These are phyloP conservation scores for Cyanoderma ruficeps DNA, from an alignment of 2,113 vertebrate genomes.

Conservation along the genomic window DNA sequence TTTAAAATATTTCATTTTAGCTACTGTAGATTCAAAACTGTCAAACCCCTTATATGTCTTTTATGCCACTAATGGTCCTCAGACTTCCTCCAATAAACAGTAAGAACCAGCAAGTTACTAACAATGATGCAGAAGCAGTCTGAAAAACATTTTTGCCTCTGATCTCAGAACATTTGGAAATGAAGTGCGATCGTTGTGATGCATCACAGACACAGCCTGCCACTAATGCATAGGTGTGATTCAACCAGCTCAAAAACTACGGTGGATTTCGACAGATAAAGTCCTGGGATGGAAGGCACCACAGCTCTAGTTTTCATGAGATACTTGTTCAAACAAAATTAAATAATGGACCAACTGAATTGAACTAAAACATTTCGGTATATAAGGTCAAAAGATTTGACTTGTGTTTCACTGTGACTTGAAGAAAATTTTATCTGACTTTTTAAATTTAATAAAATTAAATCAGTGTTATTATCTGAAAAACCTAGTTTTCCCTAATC, in stretches of 20 bases:
- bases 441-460: background rate
- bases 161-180: background rate
- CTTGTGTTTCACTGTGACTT: background rate
- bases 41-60: background rate
- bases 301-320: background rate
- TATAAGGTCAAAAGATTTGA: background rate
- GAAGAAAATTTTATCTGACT: background rate
- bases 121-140: background rate
- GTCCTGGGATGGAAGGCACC: background rate
- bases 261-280: background rate
- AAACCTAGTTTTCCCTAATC: background rate
- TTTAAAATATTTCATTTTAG: background rate
- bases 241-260: background rate
- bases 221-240: background rate
- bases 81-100: background rate
- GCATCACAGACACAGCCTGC: background rate
- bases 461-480: background rate
- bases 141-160: background rate
- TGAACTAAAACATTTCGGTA: background rate
- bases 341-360: background rate
- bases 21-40: background rate
- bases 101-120: background rate
- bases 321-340: background rate
- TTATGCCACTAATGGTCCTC: background rate
- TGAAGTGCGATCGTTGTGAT: background rate